Base-by-base conservation (phyloP, 1,140 invertebrate genomes). In the Habropoda laboriosa region DNA sequence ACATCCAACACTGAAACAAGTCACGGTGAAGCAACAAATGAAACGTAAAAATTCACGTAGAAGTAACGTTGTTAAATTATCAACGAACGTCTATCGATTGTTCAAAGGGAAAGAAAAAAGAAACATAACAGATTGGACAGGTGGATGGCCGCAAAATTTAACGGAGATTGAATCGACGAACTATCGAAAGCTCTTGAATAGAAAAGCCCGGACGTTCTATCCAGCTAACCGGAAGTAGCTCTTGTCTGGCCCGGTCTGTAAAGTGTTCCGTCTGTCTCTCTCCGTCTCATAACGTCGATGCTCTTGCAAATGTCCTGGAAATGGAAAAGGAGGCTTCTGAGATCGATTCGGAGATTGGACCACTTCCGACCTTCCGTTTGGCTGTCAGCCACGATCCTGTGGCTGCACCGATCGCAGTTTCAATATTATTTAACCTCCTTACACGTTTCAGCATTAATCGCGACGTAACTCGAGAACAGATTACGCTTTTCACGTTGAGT, bases 341-440 rank as follows among this genome's bases (percentile, higher is more conserved):
- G 77, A 87, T 87, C 86, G 86, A 84, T 86, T 87, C 81, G 81
- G 86, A 86, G 82, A 88, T 88, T 88, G 86, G 71, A 81, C 86
- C 73, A 82, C 74, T 87, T 82, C 79, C 85, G 75, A 79, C 73
- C 68, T 82, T 70, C 67, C 75, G 79, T 85, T 88, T 86, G 86
- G 80, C 80, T 85, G 79, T 76, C 45, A 42, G 81, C 86, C 82
- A 86, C 60, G 55, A 80, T 88, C 76, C 67, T 58, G 74, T 63
- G 70, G 71, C 80, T 72, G 32, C 57, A 72, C 79, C 78, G 68
- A 85, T 81, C 67, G 45, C 53, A 74, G 79, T 70, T 81, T 77
- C 49, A 42, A 72, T 75, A 67, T 71, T 83, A 75, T 83, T 53
- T 71, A 79, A 79, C 57, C 77, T 73, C 77, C 32, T 79, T 63